Percentiles rank a stretch among this genome's conserved stretches.
These are phyloP conservation scores for Anolis sagrei DNA, from an alignment of 2,113 vertebrate species.

Conservation along the genomic window DNA sequence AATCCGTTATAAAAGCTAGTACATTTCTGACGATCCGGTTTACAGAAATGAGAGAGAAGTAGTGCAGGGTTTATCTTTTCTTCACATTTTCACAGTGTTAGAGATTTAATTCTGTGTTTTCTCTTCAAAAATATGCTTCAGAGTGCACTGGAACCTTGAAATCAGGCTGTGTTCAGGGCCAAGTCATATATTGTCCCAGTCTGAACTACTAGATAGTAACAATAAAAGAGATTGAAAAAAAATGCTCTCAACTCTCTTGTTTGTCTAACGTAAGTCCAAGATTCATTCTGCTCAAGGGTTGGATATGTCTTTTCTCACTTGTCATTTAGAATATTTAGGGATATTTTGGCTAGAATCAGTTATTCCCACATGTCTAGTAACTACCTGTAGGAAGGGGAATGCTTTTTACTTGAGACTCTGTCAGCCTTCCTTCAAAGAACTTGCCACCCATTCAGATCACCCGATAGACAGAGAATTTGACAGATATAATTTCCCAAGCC, in stretches of 20 bases:
- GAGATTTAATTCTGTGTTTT: background rate
- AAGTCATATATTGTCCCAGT: background rate
- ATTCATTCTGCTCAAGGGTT: background rate
- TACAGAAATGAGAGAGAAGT: background rate
- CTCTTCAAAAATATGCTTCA: background rate
- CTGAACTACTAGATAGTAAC: background rate
- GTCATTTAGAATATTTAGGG: background rate
- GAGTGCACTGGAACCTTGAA: background rate
- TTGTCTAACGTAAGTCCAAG: background rate
- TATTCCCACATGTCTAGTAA: background rate
- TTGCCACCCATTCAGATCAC: background rate
- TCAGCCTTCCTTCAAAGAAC: background rate
- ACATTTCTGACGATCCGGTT: background rate
- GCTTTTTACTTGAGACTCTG: background rate
- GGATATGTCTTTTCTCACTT: background rate
- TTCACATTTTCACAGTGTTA: background rate
- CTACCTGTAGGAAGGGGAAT: background rate
- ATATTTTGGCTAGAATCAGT: background rate
- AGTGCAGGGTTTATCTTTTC: background rate
- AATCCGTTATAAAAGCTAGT: background rate
- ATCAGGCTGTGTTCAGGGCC: background rate
- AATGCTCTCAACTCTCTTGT: background rate
- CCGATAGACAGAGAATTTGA: background rate
- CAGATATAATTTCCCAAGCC: background rate
- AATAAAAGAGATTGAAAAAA: background rate